Evolutionary conservation across 2,888 invertebrate species (phyloP).

Genomic region (Linnaemya tessellans): DNA sequence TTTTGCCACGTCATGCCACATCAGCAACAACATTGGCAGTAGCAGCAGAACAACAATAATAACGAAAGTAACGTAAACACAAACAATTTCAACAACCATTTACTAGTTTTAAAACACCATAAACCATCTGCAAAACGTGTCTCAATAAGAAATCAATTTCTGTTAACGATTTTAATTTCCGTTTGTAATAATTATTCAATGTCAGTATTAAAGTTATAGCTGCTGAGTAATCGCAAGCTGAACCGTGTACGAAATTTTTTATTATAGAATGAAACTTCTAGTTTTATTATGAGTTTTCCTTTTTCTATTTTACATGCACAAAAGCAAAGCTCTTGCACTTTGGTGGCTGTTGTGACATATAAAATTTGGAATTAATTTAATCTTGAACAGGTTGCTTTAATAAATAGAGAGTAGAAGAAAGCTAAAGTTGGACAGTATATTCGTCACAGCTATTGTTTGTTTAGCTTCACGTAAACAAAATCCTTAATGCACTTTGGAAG

Average conservation of each 20-base stretch:
- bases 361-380: conserved; percentile 39
- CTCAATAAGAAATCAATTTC: conserved; percentile 81
- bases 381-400: conserved; percentile 3
- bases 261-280: not conserved
- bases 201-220: conserved; percentile 70
- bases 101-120: conserved; percentile 63
- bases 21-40: conserved; percentile 9
- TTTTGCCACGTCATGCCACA: not conserved
- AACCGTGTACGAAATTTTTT: conserved; percentile 8
- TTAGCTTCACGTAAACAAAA: not conserved
- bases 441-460: not conserved
- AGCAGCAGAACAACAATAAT: conserved; percentile 7
- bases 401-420: not conserved
- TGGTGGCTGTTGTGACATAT: conserved; percentile 28
- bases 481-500: conserved; percentile 16
- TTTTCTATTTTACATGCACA: not conserved
- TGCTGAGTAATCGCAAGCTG: conserved; percentile 52
- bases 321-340: conserved; percentile 37
- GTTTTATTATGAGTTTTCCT: conserved; percentile 7
- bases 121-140: conserved; percentile 62
- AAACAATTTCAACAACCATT: conserved; percentile 50
- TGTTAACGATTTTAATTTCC: conserved; percentile 82
- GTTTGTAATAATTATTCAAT: conserved; percentile 82
- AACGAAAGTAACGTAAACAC: conserved; percentile 33
- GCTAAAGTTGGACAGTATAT: conserved; percentile 2